Evolutionary conservation across 1,140 invertebrate species (phyloP).

Genomic region (Acyrthosiphon pisum): DNA sequence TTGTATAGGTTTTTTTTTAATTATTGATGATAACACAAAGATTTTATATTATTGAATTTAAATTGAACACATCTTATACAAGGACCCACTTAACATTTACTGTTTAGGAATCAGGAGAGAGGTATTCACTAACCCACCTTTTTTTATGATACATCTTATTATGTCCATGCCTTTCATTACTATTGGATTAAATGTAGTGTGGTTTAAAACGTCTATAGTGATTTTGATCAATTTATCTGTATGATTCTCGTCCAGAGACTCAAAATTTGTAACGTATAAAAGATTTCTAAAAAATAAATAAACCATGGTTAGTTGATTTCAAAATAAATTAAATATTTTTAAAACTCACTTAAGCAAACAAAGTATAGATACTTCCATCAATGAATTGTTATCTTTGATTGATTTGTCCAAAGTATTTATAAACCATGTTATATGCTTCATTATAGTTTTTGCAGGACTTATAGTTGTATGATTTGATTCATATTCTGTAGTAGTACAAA

Average conservation of each 20-base stretch:
- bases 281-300: slow-evolving; percentile 33
- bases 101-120: no score
- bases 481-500: background rate
- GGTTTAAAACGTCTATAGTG: slow-evolving; percentile 33
- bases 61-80: no score
- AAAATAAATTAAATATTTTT: background rate
- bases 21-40: no score
- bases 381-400: background rate
- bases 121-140: background rate
- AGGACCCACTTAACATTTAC: no score
- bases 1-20: no score
- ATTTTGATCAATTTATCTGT: background rate
- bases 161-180: slow-evolving; percentile 30
- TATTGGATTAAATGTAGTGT: slow-evolving; percentile 26
- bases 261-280: slow-evolving; percentile 41
- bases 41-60: no score
- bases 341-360: slow-evolving; percentile 44
- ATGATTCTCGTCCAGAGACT: background rate
- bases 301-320: background rate
- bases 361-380: slow-evolving; percentile 42
- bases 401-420: slow-evolving; percentile 34
- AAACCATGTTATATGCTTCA: slow-evolving; percentile 32
- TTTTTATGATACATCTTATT: slow-evolving; percentile 22
- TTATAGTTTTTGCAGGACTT: slow-evolving; percentile 2
- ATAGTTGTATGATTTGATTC: background rate